Evolutionary conservation across 2,113 vertebrate genomes (phyloP), one percentile per base, ranked within the genome.

Genomic region (Peromyscus leucopus): DNA sequence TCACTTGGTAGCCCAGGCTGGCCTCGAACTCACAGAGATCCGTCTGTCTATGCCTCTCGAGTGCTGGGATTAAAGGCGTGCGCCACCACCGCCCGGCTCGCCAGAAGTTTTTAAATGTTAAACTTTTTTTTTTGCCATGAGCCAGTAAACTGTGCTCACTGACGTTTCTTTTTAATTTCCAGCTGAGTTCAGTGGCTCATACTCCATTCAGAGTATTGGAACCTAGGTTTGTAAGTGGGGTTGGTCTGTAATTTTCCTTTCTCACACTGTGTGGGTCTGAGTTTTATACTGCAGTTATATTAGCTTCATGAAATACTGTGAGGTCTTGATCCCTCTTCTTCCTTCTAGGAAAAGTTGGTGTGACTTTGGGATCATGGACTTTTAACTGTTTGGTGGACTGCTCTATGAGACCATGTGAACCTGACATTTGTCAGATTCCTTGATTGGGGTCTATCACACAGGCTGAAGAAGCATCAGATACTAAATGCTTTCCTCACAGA

Each of bases 271-370:
- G 48, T 24, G 80, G 80, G 31, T 83, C 24, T 91, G 59, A 69
- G 19, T 71, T 85, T 91, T 87, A 28, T 91, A 59, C 22, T 82
- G 39, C 21, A 26, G 11, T 96, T 87, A 48, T 24, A 94, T 21
- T 69, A 82, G n/a, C 65, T 82, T 88, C 39, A 74, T 82, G 67
- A 80, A 96, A 82, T 48, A 91, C 65, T 39, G 22, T 83, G 57
- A 39, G n/a, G 67, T 67, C 24, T 67, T 84, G 24, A 36, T 88
- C 57, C 39, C n/a, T 26, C 63, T 74, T 61, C 24, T 90, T 55
- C 33, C 36, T 83, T 51, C 76, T 94, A 76, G 84, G 57, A 90
- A 96, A 83, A 42, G 59, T 36, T 83, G 33, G 33, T 61, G 3
- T 88, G 61, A n/a, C 71, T 94, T 75, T 69, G 51, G 36, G 83